Base-by-base conservation (phyloP, 2,113 vertebrate species). In the Erythrocercus mccallii region DNA sequence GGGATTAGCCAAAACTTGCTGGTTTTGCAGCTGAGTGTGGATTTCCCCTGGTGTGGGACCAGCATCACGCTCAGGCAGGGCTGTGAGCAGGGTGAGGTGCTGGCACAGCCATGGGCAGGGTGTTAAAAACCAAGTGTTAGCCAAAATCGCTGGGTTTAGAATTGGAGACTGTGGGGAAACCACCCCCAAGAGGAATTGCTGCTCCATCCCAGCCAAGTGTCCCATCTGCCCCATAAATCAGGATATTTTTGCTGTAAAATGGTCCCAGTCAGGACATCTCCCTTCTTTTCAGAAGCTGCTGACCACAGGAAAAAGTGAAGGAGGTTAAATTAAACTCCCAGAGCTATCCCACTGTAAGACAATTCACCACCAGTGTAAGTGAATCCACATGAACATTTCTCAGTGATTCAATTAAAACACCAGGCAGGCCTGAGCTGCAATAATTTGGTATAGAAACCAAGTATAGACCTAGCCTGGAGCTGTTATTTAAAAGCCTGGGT, bases 401-500 rank as follows among this genome's bases (percentile, higher is more conserved):
- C 53, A 42, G 31, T 8, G 38, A 54, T 70, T 78, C 58, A 91
- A 86, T 95, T 86, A 61, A 73, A 88, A 87, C 90, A n/a, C 2
- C 64, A 58, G 64, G 35, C 71, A 71, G 79, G 60, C 48, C 88
- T 35, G 86, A 89, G 92, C 51, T 40, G 81, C 92, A 62, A 51
- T 71, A 72, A 87, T 94, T 95, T 74, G 44, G 30, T 89, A 15
- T 5, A 73, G 91, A 89, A 91, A 12, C 81, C 83, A 94, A 96
- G 91, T 94, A 81, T 73, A 92, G 95, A 92, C 91, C 95, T 85
- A 86, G 94, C 96, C 95, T 76, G 91, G 81, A 91, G 94, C 91
- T 87, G 89, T 92, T 89, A 94, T 91, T 95, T 92, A 94, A 95
- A 95, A 76, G 94, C 89, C 84, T 92, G 69, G 81, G 86, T 96